These are phyloP conservation scores for Chaetops frenatus DNA, from an alignment of 2,113 vertebrate species.

Conservation along the genomic window DNA sequence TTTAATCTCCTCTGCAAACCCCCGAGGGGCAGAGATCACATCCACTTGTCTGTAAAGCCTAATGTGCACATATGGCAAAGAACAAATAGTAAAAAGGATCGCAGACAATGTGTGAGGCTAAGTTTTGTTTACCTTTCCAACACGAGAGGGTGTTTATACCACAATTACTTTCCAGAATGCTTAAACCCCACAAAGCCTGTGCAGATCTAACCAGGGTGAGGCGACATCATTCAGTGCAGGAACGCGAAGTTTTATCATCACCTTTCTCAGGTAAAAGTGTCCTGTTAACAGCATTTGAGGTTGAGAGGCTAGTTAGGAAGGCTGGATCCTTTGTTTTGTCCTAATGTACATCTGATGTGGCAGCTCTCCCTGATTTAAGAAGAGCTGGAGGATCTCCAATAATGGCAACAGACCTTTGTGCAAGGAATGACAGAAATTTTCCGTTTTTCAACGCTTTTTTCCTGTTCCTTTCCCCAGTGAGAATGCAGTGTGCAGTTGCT, in stretches of 20 bases:
- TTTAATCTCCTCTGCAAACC: constrained; percentile 11
- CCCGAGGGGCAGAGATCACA: constrained; percentile 43
- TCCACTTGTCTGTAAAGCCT: constrained; percentile 36
- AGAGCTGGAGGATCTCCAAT: not conserved
- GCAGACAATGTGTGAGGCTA: not conserved
- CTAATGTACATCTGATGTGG: not conserved
- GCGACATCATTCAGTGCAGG: not conserved
- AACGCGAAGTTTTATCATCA: not conserved
- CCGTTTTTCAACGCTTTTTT: not conserved
- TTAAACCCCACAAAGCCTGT: not conserved
- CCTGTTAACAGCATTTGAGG: not conserved
- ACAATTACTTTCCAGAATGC: not conserved
- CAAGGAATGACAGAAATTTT: not conserved
- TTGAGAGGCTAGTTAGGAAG: not conserved
- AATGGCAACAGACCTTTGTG: not conserved
- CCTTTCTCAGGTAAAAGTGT: not conserved
- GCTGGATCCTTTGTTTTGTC: not conserved
- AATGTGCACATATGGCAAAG: constrained; percentile 48
- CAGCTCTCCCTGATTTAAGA: not conserved
- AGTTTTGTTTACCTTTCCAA: constrained; percentile 18
- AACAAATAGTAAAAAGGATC: constrained; percentile 45
- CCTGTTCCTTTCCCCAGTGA: not conserved
- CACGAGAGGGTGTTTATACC: not conserved
- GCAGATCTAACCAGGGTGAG: not conserved
- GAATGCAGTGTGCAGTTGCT: not conserved